Conservation (phyloP, 1,140 invertebrate genomes). For the Riptortus pedestris region DNA sequence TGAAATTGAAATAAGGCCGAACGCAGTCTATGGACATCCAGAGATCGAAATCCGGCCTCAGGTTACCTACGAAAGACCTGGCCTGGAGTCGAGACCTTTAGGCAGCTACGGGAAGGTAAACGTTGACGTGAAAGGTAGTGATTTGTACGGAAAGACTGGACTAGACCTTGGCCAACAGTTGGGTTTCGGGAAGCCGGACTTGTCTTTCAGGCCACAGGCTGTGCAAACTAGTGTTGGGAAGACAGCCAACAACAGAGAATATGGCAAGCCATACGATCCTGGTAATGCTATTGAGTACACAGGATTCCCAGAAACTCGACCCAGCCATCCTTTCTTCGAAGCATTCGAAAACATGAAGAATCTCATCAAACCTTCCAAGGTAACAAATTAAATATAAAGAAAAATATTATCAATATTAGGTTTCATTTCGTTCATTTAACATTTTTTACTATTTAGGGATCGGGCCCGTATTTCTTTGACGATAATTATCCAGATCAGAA, state of each 20-base stretch:
- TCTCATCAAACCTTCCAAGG: neutral
- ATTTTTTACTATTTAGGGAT: no score
- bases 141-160: no score
- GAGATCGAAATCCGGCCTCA: neutral
- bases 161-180: neutral
- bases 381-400: neutral
- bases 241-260: neutral
- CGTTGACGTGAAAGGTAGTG: no score
- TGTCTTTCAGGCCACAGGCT: neutral
- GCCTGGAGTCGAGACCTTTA: no score
- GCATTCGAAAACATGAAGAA: constrained; percentile 3
- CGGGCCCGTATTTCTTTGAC: no score
- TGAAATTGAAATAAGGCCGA: neutral
- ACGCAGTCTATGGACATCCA: neutral
- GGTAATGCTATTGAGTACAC: neutral
- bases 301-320: neutral
- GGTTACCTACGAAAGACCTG: neutral
- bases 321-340: constrained; percentile 1
- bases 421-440: no score
- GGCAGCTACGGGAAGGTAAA: no score
- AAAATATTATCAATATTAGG: neutral
- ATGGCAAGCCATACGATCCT: neutral
- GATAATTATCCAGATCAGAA: no score
- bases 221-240: neutral
- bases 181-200: neutral